phyloP scores from a whole-genome alignment of 2,113 vertebrate genomes.

The Notarius lentiginosus region DNA sequence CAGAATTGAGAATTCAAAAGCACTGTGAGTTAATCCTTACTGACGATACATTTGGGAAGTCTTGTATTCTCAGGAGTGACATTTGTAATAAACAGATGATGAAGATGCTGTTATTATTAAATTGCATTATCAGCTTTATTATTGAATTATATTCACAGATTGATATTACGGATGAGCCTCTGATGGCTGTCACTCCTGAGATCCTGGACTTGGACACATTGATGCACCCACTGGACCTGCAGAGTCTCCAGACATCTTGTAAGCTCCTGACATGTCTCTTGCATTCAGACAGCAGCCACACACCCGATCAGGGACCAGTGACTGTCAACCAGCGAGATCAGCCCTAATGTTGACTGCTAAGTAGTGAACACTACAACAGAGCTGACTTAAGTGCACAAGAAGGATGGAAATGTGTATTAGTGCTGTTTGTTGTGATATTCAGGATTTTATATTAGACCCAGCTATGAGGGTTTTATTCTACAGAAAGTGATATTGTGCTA shows the following conservation, averaged over 20 bases:
- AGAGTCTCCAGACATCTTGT: conserved; percentile 92
- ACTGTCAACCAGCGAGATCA: conserved; percentile 46
- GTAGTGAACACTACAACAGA: neutral
- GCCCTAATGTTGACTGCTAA: neutral
- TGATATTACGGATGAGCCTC: conserved; percentile 85
- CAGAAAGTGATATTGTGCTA: neutral
- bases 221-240: conserved; percentile 87
- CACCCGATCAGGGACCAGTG: conserved; percentile 90
- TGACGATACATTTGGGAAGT: neutral
- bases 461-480: neutral
- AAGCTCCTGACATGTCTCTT: conserved; percentile 92
- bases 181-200: conserved; percentile 87
- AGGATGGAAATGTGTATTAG: neutral
- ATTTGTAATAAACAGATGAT: neutral
- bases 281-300: conserved; percentile 89
- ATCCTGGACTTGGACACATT: conserved; percentile 84
- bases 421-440: neutral
- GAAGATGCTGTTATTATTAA: neutral
- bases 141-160: neutral
- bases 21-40: neutral
- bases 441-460: neutral
- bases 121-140: neutral
- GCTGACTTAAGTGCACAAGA: neutral
- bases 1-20: neutral
- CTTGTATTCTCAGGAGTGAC: neutral